Evolutionary conservation across 2,797 vertebrate species (phyloP).

Genomic region (Enoplosus armatus): DNA sequence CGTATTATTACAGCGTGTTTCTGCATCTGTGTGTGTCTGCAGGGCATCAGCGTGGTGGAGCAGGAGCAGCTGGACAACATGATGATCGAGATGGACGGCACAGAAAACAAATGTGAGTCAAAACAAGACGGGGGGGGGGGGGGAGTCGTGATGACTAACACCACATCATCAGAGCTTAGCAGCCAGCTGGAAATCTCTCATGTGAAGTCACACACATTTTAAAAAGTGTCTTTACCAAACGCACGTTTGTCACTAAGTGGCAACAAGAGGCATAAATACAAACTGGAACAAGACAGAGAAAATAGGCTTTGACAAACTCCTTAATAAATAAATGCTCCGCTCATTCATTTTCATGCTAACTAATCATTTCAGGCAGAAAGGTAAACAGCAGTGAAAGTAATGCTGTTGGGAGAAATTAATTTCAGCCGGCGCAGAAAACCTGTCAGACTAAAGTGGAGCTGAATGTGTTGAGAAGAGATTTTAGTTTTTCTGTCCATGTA

Average conservation of each 20-base stretch:
- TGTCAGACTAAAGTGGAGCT: conserved; percentile 30
- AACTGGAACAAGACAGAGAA: conserved; percentile 14
- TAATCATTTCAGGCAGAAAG: conserved; percentile 12
- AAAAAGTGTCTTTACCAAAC: conserved; percentile 13
- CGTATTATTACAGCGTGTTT: background rate
- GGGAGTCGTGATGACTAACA: conserved; percentile 7
- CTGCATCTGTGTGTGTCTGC: conserved; percentile 19
- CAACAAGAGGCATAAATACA: conserved; percentile 37
- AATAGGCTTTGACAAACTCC: conserved; percentile 31
- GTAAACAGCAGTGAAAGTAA: conserved; percentile 20
- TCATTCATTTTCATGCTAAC: conserved; percentile 33
- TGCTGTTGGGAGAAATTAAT: conserved; percentile 11
- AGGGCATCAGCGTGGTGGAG: conserved; percentile 89
- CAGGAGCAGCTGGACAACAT: conserved; percentile 95
- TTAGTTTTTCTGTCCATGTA: conserved; percentile 6
- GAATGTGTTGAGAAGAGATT: background rate
- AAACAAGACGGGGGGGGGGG: background rate
- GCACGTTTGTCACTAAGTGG: conserved; percentile 17
- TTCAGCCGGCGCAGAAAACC: background rate
- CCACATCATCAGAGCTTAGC: background rate
- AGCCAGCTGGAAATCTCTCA: conserved; percentile 34
- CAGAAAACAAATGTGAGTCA: conserved; percentile 96
- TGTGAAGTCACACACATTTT: background rate
- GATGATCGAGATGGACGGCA: conserved; percentile 97
- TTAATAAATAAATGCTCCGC: conserved; percentile 18